phyloP scores from a whole-genome alignment of 2,888 invertebrate species.

The Creontiades dilutus region DNA sequence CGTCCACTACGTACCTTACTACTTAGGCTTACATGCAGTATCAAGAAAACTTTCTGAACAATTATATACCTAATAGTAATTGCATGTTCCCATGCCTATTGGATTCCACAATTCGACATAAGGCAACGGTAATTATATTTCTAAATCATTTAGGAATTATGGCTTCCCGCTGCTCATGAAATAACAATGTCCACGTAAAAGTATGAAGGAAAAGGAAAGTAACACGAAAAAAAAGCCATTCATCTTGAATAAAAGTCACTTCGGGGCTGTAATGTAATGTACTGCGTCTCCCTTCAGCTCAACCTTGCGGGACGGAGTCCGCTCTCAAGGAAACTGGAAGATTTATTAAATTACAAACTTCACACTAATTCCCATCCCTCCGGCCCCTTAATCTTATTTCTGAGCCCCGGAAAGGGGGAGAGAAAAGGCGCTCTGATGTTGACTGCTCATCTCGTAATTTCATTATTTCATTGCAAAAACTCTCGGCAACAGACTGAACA shows the following conservation, averaged over 20 bases:
- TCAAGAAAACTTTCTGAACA: too few species aligned
- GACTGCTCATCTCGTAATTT: conserved; percentile 70
- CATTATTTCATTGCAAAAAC: conserved; percentile 69
- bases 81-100: too few species aligned
- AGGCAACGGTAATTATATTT: too few species aligned
- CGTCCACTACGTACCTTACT: too few species aligned
- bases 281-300: not conserved
- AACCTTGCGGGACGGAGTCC: conserved; percentile 33
- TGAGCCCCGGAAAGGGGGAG: not conserved
- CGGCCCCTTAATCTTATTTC: conserved; percentile 54
- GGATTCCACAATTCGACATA: too few species aligned
- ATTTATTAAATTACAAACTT: conserved; percentile 71
- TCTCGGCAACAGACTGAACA: conserved; percentile 51
- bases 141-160: too few species aligned
- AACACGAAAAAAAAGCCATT: not conserved
- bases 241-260: conserved; percentile 40
- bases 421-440: conserved; percentile 48
- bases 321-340: conserved; percentile 50
- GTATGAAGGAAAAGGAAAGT: not conserved
- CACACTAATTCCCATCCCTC: conserved; percentile 69
- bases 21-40: too few species aligned
- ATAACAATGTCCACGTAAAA: not conserved
- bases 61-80: too few species aligned
- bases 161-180: too few species aligned
- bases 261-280: conserved; percentile 46